These are phyloP conservation scores for Anarrhichthys ocellatus DNA, from an alignment of 2,113 vertebrate species.

Conservation along the genomic window DNA sequence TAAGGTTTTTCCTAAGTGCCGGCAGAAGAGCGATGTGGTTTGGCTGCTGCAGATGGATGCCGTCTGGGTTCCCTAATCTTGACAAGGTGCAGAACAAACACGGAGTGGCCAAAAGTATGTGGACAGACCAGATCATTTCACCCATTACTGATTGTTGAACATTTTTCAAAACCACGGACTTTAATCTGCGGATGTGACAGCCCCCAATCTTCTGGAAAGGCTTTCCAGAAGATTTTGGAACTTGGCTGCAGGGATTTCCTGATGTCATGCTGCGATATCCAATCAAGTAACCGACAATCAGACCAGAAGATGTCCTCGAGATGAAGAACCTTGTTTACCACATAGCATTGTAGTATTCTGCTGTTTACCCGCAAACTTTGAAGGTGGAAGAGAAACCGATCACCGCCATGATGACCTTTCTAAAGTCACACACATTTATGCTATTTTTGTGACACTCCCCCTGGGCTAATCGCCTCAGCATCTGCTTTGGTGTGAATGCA, in stretches of 20 bases:
- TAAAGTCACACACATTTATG: neutral
- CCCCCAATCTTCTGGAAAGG: neutral
- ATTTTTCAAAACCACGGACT: neutral
- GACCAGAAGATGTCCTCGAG: neutral
- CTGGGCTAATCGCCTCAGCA: no score
- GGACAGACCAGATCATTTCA: neutral
- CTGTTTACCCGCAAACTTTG: neutral
- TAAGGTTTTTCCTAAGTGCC: slow-evolving; percentile 35
- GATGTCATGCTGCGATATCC: neutral
- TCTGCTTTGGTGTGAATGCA: no score
- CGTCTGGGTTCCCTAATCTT: slow-evolving; percentile 8
- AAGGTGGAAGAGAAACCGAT: neutral
- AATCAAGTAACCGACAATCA: neutral
- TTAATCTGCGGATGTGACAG: neutral
- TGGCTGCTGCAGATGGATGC: slow-evolving; percentile 44
- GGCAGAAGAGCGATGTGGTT: slow-evolving; percentile 31
- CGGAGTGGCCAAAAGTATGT: neutral
- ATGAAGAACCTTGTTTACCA: neutral
- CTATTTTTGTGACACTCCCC: neutral
- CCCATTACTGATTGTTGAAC: neutral
- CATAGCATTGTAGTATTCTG: neutral
- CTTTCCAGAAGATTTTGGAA: neutral
- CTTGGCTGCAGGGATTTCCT: neutral
- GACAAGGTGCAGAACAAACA: neutral
- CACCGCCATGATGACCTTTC: neutral